Evolutionary conservation across 2,113 vertebrate genomes (phyloP), one percentile per base, ranked within the genome.

Genomic region (Gulo gulo): DNA sequence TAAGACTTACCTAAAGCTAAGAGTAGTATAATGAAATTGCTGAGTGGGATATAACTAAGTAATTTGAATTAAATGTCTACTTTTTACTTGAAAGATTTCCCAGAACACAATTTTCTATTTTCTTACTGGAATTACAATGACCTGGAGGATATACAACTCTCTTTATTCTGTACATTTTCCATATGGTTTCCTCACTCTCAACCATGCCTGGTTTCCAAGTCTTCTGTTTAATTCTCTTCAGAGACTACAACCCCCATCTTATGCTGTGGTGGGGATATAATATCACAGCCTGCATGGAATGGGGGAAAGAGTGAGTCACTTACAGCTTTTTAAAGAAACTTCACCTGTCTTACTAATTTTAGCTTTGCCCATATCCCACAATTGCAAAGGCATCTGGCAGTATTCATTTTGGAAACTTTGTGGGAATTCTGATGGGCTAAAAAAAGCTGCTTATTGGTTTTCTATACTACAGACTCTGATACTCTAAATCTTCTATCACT

Each of bases 221-320:
- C 39, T 67, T 39, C 31, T 34, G 21, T 50, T 57, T 88, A 67
- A 65, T 69, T 24, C 10, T 65, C 39, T 45, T 31, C 0, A 4
- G 10, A 76, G 24, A 67, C 14, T 57, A 52, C 9, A 34, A 18
- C 36, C 6, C 2, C 12, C 5, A 2, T 31, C 18, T 80, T 65
- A n/a, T 42, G 6, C n/a, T 50, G 10, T 55, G 23, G 4, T 55
- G 29, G 2, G 20, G 3, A 57, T 23, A 20, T 21, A 71, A 73
- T 69, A 6, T 42, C 31, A 55, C 10, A 55, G n/a, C 6, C 59
- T 31, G 9, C 50, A 14, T 45, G 4, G 29, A 84, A 8, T 21
- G 1, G 10, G 24, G 11, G 0, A 45, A 7, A 71, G 2, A 2
- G 26, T n/a, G 11, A 69, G 50, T 6, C 10, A 5, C 11, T 10